These are phyloP conservation scores for Polydrusus tereticollis DNA, from an alignment of 2,888 invertebrate genomes.

Conservation along the genomic window DNA sequence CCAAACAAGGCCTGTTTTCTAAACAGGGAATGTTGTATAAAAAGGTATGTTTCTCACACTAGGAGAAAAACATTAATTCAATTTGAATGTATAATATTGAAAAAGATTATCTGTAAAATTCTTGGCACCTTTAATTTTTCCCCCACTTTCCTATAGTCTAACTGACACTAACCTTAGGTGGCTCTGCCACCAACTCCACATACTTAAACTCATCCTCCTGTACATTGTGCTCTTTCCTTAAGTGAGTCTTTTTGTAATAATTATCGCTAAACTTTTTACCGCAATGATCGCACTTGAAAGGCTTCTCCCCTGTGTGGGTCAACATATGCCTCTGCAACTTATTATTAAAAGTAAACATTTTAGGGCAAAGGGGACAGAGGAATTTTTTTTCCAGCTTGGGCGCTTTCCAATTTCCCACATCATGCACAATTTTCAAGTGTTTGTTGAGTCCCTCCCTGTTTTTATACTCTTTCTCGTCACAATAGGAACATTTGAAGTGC, in stretches of 20 bases:
- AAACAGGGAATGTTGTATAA: no score
- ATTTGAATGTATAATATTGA: no score
- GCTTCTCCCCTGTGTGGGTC: conserved; percentile 58
- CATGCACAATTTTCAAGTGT: conserved; percentile 55
- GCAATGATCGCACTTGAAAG: conserved; percentile 56
- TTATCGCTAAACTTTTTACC: conserved; percentile 57
- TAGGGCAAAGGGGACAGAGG: conserved; percentile 55
- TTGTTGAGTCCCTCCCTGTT: conserved; percentile 55
- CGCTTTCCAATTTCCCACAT: conserved; percentile 60
- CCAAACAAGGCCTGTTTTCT: no score
- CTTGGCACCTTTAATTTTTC: no score
- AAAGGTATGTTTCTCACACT: no score
- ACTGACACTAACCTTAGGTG: background rate
- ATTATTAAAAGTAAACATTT: conserved; percentile 56
- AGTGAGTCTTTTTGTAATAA: conserved; percentile 56
- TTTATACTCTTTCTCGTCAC: conserved; percentile 57
- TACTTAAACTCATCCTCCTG: conserved; percentile 30
- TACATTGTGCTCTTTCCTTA: conserved; percentile 56
- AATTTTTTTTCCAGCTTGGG: conserved; percentile 62
- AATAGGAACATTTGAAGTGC: conserved; percentile 54
- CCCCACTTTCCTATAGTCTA: background rate
- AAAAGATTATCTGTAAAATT: no score
- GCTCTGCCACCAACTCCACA: conserved; percentile 4
- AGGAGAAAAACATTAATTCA: no score
- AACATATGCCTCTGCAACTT: conserved; percentile 57